Percentiles rank a stretch among this genome's conserved stretches.
These are phyloP conservation scores for Thelaira solivaga DNA, from an alignment of 2,888 invertebrate species.

Conservation along the genomic window DNA sequence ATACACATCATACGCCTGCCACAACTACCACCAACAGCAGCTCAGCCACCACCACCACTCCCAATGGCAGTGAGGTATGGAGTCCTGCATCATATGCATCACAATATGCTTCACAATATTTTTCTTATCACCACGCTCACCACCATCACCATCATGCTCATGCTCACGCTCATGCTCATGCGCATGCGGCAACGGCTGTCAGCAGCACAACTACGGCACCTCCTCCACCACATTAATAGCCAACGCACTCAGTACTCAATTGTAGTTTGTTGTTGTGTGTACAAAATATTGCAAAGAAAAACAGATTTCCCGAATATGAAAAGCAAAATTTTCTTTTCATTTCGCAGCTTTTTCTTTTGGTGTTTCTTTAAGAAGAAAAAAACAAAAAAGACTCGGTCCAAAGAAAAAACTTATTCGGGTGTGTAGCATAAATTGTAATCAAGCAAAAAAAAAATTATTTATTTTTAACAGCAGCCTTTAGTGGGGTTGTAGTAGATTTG, in stretches of 20 bases:
- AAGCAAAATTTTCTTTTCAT: not conserved
- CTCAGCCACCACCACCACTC: slow-evolving; percentile 63
- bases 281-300: slow-evolving; percentile 6
- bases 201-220: slow-evolving; percentile 54
- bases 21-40: slow-evolving; percentile 69
- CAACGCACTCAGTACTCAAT: slow-evolving; percentile 60
- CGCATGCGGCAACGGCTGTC: slow-evolving; percentile 64
- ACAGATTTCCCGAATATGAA: not conserved
- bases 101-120: slow-evolving; percentile 81
- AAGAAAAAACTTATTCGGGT: no score
- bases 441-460: slow-evolving; percentile 22
- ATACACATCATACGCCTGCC: slow-evolving; percentile 48
- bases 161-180: slow-evolving; percentile 74
- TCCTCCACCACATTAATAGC: slow-evolving; percentile 57
- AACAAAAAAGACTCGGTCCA: not conserved
- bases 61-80: slow-evolving; percentile 82
- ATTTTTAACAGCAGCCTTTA: not conserved
- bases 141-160: slow-evolving; percentile 74
- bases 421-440: slow-evolving; percentile 45
- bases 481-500: not conserved
- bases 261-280: slow-evolving; percentile 57
- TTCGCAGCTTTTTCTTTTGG: slow-evolving; percentile 12
- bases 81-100: slow-evolving; percentile 78
- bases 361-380: not conserved
- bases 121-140: slow-evolving; percentile 79